A percentile compares a stretch with the other conserved stretches of the same genome.
Conservation (phyloP, 2,113 vertebrate genomes). For the Hippocampus abdominalis region DNA sequence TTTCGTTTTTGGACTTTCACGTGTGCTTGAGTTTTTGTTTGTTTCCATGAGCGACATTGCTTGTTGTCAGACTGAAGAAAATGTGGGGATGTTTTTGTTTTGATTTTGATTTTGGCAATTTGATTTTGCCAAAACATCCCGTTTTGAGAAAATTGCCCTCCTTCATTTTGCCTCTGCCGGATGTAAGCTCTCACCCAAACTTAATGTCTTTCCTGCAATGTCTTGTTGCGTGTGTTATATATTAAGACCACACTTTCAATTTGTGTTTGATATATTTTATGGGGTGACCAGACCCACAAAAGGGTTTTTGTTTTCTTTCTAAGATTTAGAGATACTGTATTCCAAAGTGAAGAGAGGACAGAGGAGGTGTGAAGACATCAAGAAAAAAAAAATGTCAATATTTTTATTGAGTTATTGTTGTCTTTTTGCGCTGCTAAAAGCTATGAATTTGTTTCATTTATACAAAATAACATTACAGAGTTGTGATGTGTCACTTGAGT, state of each 20-base stretch:
- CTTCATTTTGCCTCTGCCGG: slow-evolving; percentile 51
- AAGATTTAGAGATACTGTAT: slow-evolving; percentile 82
- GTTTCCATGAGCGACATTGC: slow-evolving; percentile 45
- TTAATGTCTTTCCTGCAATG: slow-evolving; percentile 59
- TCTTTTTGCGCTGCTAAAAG: slow-evolving; percentile 99
- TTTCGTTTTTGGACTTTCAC: slow-evolving; percentile 26
- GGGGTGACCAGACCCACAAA: slow-evolving; percentile 74
- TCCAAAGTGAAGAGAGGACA: slow-evolving; percentile 81
- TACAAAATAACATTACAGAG: slow-evolving; percentile 97
- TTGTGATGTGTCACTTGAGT: slow-evolving; percentile 99
- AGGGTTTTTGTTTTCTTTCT: slow-evolving; percentile 62
- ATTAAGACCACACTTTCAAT: slow-evolving; percentile 62
- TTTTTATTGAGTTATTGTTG: slow-evolving; percentile 71
- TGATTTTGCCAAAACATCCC: slow-evolving; percentile 57
- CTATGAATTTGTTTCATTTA: slow-evolving; percentile 95
- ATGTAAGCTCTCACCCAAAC: slow-evolving; percentile 64
- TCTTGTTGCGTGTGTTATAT: slow-evolving; percentile 67
- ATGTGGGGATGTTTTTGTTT: slow-evolving; percentile 31
- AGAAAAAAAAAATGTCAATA: slow-evolving; percentile 78
- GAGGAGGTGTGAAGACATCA: slow-evolving; percentile 83
- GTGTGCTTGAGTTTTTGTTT: slow-evolving; percentile 43
- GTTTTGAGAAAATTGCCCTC: slow-evolving; percentile 38
- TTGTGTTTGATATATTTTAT: slow-evolving; percentile 62
- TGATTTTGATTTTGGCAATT: slow-evolving; percentile 26
- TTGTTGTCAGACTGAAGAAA: slow-evolving; percentile 53